A percentile compares a stretch with the other conserved stretches of the same genome.
phyloP scores from a whole-genome alignment of 2,888 invertebrate species.

The Parapristionchus giblindavisi region DNA sequence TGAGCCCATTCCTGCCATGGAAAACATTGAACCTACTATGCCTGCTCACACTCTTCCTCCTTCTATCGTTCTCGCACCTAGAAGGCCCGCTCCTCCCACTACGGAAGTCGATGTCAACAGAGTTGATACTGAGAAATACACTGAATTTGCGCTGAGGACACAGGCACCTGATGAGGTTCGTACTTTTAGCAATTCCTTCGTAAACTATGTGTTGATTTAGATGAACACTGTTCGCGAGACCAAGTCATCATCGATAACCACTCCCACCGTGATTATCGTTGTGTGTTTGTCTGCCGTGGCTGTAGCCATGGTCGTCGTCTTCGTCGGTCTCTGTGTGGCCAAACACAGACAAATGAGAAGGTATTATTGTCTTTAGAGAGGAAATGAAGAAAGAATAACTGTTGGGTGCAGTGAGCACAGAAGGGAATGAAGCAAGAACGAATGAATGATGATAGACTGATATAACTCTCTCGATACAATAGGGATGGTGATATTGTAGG shows the following conservation, averaged over 20 bases:
- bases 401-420: too few species aligned
- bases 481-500: constrained; percentile 39
- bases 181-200: not conserved
- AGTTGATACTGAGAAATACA: constrained; percentile 37
- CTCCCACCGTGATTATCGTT: constrained; percentile 60
- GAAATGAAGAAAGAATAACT: too few species aligned
- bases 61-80: constrained; percentile 55
- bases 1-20: constrained; percentile 22
- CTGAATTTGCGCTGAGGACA: constrained; percentile 44
- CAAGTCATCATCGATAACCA: constrained; percentile 22
- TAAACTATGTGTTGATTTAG: not conserved
- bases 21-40: constrained; percentile 1
- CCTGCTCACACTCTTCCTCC: constrained; percentile 54
- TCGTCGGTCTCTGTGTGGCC: constrained; percentile 62
- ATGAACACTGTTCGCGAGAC: not conserved
- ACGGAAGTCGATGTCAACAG: constrained; percentile 13
- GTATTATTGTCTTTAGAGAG: too few species aligned
- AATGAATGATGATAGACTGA: too few species aligned
- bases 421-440: too few species aligned
- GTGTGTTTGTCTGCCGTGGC: constrained; percentile 64
- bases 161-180: constrained; percentile 37
- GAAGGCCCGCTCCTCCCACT: constrained; percentile 38
- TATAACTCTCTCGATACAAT: too few species aligned
- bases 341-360: constrained; percentile 48
- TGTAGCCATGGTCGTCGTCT: constrained; percentile 63